Conservation (phyloP, 2,113 vertebrate species). For the Notarius quadriscutis region DNA sequence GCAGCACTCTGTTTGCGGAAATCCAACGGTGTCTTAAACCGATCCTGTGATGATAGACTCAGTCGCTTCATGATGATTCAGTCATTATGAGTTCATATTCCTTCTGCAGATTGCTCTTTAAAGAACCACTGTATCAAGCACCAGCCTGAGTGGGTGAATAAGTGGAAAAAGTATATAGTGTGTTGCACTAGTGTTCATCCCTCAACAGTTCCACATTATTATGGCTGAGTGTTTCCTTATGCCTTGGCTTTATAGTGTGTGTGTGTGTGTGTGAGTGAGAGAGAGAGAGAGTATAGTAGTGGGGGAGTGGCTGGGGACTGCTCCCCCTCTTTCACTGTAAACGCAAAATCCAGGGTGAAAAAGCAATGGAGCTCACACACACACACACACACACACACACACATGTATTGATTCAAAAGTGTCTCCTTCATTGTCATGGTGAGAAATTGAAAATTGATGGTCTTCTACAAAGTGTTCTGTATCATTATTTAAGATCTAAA, state of each 20-base stretch:
- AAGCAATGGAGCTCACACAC: conserved; percentile 19
- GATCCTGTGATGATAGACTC: conserved; percentile 26
- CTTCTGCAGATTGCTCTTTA: conserved; percentile 28
- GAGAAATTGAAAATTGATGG: not conserved
- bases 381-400: not conserved
- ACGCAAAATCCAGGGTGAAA: conserved; percentile 47
- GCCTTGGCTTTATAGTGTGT: conserved; percentile 55
- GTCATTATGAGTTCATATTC: conserved; percentile 33
- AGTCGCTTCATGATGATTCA: conserved; percentile 33
- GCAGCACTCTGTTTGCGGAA: not conserved
- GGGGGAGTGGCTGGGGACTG: conserved; percentile 52
- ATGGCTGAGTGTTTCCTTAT: conserved; percentile 57
- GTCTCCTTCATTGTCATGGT: not conserved
- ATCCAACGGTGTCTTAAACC: conserved; percentile 17
- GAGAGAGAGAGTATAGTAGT: conserved; percentile 14
- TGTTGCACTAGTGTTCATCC: conserved; percentile 38
- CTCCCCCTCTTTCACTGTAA: conserved; percentile 47
- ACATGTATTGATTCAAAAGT: not conserved
- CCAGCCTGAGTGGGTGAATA: conserved; percentile 31
- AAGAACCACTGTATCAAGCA: conserved; percentile 28
- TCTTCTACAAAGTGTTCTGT: not conserved
- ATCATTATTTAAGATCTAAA: not conserved
- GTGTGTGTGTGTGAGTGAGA: conserved; percentile 37
- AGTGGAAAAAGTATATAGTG: conserved; percentile 45
- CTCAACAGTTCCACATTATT: conserved; percentile 54